Conservation (phyloP, 2,888 invertebrate genomes). For the Xylota sylvarum region DNA sequence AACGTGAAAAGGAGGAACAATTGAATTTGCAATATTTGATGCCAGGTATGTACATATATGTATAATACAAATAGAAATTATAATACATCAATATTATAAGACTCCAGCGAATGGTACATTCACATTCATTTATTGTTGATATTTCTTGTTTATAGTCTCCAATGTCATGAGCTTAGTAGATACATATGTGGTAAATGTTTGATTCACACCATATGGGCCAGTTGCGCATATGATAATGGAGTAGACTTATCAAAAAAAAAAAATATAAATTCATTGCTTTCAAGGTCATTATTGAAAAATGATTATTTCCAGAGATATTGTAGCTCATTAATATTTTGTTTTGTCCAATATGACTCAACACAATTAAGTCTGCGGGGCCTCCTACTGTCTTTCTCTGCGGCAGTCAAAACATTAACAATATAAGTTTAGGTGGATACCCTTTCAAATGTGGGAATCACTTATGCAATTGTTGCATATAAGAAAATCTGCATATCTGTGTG, state of each 20-base stretch:
- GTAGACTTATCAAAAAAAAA: background rate
- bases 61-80: background rate
- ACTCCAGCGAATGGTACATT: background rate
- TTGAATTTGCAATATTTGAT: conserved; percentile 99
- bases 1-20: conserved; percentile 97
- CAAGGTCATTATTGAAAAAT: conserved; percentile 12
- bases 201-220: background rate
- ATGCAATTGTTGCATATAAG: background rate
- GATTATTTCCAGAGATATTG: background rate
- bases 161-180: background rate
- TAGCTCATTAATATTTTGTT: background rate
- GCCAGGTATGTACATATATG: conserved; percentile 95
- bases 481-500: too few species aligned
- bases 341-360: background rate
- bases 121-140: background rate
- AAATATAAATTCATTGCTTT: background rate
- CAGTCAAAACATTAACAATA: background rate
- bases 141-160: background rate
- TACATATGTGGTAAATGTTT: background rate
- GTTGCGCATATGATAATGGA: background rate
- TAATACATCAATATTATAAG: background rate
- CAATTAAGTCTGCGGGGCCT: background rate
- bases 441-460: background rate
- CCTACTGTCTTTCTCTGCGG: background rate
- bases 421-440: conserved; percentile 1